Conservation (phyloP, 2,797 vertebrate genomes). For the Enteromius unitaeniatus region DNA sequence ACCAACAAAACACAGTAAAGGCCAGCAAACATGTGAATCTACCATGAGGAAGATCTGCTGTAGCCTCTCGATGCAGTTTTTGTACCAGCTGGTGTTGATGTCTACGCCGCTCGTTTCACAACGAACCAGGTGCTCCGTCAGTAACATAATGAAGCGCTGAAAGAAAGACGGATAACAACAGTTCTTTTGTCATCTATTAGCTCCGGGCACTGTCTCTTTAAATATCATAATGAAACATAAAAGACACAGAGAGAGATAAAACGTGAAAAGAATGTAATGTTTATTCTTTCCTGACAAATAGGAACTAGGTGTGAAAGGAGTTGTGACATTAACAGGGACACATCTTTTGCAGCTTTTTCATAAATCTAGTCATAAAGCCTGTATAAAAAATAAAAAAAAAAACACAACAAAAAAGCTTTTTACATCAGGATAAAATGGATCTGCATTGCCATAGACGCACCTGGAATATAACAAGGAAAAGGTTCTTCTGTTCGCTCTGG, state of each 20-base stretch:
- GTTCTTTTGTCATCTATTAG: constrained; percentile 5
- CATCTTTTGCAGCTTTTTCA: not conserved
- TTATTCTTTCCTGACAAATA: constrained; percentile 15
- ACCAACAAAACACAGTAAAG: not conserved
- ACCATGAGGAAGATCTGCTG: constrained; percentile 98
- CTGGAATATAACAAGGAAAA: constrained; percentile 99
- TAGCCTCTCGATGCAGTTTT: constrained; percentile 93
- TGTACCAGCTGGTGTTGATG: constrained; percentile 95
- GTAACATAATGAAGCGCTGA: constrained; percentile 97
- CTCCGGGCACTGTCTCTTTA: constrained; percentile 21
- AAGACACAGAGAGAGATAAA: constrained; percentile 1
- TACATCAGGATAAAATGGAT: not conserved
- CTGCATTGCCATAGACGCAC: constrained; percentile 66
- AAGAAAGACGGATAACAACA: not conserved
- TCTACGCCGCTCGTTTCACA: constrained; percentile 93
- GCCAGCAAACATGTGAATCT: constrained; percentile 3
- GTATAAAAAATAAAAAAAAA: not conserved
- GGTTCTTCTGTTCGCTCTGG: constrained; percentile 98
- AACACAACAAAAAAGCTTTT: not conserved
- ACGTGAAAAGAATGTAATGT: constrained; percentile 11
- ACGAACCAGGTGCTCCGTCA: constrained; percentile 95
- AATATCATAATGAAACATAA: constrained; percentile 19
- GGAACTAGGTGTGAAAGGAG: constrained; percentile 12
- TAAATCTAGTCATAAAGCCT: not conserved
- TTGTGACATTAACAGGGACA: not conserved